Base-by-base conservation (phyloP, 2,113 vertebrate species). In the Phoxinus phoxinus region DNA sequence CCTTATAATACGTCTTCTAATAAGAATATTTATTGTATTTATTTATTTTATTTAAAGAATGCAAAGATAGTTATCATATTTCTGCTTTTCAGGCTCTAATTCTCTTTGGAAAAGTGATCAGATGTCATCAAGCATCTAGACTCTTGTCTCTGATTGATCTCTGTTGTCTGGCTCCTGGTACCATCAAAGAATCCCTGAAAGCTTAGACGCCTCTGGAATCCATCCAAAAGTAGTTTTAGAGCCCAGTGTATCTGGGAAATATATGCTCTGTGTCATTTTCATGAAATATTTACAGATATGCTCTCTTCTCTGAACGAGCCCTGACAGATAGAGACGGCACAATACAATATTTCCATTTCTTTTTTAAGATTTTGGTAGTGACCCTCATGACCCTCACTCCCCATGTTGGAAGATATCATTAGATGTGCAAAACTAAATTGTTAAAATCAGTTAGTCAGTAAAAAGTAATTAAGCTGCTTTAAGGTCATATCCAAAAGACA, bases 241-340 rank as follows among this genome's bases (percentile, higher is more conserved):
- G 35, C 4, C 48, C 59, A 32, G 56, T 58, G n/a, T 48, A 65
- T 41, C 27, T 44, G 74, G 51, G 35, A 77, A 25, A 71, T 67
- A 44, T 63, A 76, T n/a, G 21, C 73, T 32, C 44, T 10, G 13
- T 76, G 61, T 59, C 73, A 46, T 72, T 41, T 59, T 59, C 67
- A 87, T 84, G 75, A 87, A 87, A 87, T 73, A 87, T 87, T 84
- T 41, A 87, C 81, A 79, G 63, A 25, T 56, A 51, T 13, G n/a
- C 35, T 78, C 63, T 58, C 21, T 19, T 86, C 74, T 69, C 35
- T n/a, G 32, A 21, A 72, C 17, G 25, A 65, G 59, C 44, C 30
- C 44, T 25, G 30, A 84, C 25, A 74, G 72, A 44, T 15, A 77
- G 30, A 69, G 30, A 69, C 4, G 17, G 27, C 21, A n/a, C 25